phyloP scores from a whole-genome alignment of 2,797 vertebrate genomes.

The Xiphophorus birchmanni region DNA sequence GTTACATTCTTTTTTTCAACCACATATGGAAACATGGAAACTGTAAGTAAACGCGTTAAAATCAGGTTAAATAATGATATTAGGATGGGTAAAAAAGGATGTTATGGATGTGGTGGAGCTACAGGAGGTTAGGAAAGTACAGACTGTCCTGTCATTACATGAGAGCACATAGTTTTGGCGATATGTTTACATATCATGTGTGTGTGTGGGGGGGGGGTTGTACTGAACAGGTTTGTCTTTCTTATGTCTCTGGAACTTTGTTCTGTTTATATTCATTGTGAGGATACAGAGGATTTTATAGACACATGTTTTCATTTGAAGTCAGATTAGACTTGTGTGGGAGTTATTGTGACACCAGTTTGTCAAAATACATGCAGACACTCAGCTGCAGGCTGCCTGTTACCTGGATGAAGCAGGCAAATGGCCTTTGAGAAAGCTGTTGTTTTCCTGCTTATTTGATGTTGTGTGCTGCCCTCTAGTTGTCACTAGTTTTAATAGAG shows the following conservation, averaged over 20 bases:
- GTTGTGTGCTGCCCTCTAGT: constrained; percentile 40
- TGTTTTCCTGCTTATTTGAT: neutral
- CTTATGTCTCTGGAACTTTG: neutral
- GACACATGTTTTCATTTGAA: too few relatives aligned
- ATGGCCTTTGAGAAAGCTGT: neutral
- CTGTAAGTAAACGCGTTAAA: neutral
- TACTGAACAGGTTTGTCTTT: neutral
- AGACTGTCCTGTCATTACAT: constrained; percentile 5
- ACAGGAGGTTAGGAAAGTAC: neutral
- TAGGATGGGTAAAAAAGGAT: neutral
- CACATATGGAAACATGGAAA: neutral
- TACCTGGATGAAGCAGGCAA: neutral
- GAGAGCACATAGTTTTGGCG: constrained; percentile 4
- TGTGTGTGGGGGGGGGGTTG: neutral
- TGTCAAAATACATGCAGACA: neutral
- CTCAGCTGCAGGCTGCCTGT: too few relatives aligned
- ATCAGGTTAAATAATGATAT: neutral
- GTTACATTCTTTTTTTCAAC: too few relatives aligned
- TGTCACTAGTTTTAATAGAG: constrained; percentile 21
- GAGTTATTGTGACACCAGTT: neutral
- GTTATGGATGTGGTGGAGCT: neutral
- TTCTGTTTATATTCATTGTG: neutral
- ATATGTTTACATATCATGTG: constrained; percentile 9
- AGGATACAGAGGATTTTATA: neutral
- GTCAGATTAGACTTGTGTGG: neutral